phyloP scores from a whole-genome alignment of 2,888 invertebrate genomes.

The Odontomyia ornata region DNA sequence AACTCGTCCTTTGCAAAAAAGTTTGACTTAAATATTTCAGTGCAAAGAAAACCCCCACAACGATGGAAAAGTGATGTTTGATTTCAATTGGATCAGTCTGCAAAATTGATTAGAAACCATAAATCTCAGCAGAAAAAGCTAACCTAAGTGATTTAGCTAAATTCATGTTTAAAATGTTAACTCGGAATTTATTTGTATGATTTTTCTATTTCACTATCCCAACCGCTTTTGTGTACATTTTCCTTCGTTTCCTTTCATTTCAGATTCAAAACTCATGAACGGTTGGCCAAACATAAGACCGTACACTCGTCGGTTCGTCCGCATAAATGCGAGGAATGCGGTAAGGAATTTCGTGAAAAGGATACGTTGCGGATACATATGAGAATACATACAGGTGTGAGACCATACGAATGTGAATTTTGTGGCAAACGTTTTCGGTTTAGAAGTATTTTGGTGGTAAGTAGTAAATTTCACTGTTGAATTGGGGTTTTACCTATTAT shows the following conservation, averaged over 20 bases:
- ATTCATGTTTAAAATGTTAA: too few species aligned
- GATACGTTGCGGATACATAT: constrained; percentile 78
- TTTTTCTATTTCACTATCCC: too few species aligned
- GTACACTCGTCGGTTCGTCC: constrained; percentile 71
- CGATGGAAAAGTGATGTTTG: too few species aligned
- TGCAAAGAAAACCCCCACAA: too few species aligned
- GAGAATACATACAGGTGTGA: constrained; percentile 79
- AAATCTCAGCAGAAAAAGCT: too few species aligned
- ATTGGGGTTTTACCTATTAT: constrained; percentile 15
- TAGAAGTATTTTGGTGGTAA: constrained; percentile 76
- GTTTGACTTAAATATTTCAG: too few species aligned
- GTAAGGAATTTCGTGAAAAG: constrained; percentile 71
- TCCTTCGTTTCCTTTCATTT: background rate
- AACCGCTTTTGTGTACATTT: too few species aligned
- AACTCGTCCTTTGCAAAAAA: too few species aligned
- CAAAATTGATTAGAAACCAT: too few species aligned
- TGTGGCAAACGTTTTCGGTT: constrained; percentile 80
- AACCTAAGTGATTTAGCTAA: too few species aligned
- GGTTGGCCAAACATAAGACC: constrained; percentile 64
- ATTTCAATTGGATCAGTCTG: too few species aligned
- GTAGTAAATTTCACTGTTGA: constrained; percentile 47
- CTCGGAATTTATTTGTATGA: too few species aligned
- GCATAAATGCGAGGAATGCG: constrained; percentile 71
- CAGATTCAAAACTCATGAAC: constrained; percentile 56
- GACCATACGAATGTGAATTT: constrained; percentile 80